phyloP scores from a whole-genome alignment of 2,797 vertebrate genomes.

The Chelon auratus region DNA sequence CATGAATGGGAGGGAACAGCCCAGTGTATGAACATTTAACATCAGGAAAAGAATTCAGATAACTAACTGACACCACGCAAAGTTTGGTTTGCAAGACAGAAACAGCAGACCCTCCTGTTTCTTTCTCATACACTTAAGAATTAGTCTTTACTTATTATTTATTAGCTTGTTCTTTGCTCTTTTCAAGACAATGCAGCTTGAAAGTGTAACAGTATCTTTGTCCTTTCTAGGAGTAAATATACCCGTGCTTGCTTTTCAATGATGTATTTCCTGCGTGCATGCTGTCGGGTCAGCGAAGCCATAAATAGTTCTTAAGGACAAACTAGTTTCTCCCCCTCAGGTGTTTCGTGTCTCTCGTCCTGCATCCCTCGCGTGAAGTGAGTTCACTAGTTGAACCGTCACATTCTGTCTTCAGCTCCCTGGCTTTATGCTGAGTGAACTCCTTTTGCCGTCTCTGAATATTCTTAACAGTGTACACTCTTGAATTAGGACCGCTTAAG shows the following conservation, averaged over 20 bases:
- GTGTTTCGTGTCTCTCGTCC: not conserved
- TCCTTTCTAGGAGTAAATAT: not conserved
- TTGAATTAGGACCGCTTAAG: not conserved
- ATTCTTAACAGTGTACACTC: constrained; percentile 21
- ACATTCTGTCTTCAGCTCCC: constrained; percentile 5
- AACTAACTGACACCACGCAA: too few species aligned
- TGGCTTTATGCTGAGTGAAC: not conserved
- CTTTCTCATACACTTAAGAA: too few species aligned
- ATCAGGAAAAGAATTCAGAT: too few species aligned
- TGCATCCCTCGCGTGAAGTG: not conserved
- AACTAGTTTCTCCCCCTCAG: constrained; percentile 1
- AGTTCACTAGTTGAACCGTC: constrained; percentile 16
- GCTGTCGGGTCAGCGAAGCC: not conserved
- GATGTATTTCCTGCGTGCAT: not conserved
- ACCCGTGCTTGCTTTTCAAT: not conserved
- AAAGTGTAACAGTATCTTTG: not conserved
- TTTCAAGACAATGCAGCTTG: not conserved
- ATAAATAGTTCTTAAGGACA: not conserved
- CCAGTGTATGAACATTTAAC: too few species aligned
- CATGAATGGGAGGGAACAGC: too few species aligned
- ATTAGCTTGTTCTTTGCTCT: not conserved
- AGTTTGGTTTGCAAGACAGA: too few species aligned
- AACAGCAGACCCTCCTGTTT: too few species aligned
- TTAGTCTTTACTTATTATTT: not conserved
- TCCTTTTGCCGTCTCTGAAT: not conserved